These are phyloP conservation scores for Furcifer pardalis DNA, from an alignment of 2,797 vertebrate genomes.

Conservation along the genomic window DNA sequence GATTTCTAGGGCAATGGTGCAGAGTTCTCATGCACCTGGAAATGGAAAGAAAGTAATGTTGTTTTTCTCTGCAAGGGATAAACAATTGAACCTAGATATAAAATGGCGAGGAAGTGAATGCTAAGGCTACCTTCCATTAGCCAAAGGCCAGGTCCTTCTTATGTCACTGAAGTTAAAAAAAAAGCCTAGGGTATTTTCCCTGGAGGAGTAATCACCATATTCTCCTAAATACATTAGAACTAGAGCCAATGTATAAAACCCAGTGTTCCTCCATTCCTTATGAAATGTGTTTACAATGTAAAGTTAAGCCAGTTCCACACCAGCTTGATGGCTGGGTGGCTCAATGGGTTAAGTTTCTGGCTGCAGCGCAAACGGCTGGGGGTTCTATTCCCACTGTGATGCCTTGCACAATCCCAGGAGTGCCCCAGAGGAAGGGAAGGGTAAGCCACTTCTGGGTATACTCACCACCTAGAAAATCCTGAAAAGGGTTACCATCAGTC, in stretches of 20 bases:
- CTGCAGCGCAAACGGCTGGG: too few species aligned
- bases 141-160: not conserved
- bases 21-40: not conserved
- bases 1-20: not conserved
- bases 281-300: not conserved
- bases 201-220: not conserved
- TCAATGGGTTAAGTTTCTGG: too few species aligned
- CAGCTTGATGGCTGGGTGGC: not conserved
- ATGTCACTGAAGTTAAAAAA: not conserved
- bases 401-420: not conserved
- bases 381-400: not conserved
- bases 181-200: not conserved
- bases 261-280: not conserved
- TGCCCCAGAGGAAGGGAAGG: too few species aligned
- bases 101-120: not conserved
- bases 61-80: not conserved
- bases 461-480: too few species aligned
- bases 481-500: too few species aligned
- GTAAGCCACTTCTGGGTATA: too few species aligned
- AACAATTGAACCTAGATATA: not conserved
- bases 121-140: not conserved
- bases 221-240: not conserved
- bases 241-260: not conserved
- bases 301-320: not conserved
- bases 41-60: not conserved